Conservation (phyloP, 1,140 invertebrate genomes). For the Homarus americanus region DNA sequence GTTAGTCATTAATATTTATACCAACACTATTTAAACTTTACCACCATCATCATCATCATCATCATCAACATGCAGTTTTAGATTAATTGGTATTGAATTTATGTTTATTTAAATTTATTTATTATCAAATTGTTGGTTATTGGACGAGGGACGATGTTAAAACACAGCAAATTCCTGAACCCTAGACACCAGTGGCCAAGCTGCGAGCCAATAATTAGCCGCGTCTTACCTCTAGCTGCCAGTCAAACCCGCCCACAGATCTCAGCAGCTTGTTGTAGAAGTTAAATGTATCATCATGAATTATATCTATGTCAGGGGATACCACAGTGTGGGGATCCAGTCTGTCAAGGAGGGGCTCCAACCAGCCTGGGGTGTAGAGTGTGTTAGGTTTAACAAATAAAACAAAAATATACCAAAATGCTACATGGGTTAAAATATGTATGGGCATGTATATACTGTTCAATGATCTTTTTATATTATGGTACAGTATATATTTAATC, state of each 20-base stretch:
- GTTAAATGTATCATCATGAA: conserved; percentile 52
- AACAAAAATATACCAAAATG: no score
- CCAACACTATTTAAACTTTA: no score
- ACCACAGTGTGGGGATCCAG: conserved; percentile 34
- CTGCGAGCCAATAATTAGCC: neutral
- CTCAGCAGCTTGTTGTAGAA: conserved; percentile 89
- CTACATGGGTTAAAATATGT: no score
- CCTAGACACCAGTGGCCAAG: neutral
- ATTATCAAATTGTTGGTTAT: no score
- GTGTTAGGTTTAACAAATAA: neutral
- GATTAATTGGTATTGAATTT: no score
- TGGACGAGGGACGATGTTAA: neutral
- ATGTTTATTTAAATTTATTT: no score
- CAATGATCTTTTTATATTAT: no score
- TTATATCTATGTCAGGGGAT: conserved; percentile 58
- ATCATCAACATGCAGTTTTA: no score
- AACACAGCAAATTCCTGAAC: neutral
- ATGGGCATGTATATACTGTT: no score
- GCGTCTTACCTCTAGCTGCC: conserved; percentile 80
- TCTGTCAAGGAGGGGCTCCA: conserved; percentile 56
- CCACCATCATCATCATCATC: no score
- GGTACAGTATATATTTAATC: no score
- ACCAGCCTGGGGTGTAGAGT: conserved; percentile 48
- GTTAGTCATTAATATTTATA: no score
- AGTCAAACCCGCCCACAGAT: conserved; percentile 97